Evolutionary conservation across 2,113 vertebrate species (phyloP).

Genomic region (Microcebus lehilahytsara): DNA sequence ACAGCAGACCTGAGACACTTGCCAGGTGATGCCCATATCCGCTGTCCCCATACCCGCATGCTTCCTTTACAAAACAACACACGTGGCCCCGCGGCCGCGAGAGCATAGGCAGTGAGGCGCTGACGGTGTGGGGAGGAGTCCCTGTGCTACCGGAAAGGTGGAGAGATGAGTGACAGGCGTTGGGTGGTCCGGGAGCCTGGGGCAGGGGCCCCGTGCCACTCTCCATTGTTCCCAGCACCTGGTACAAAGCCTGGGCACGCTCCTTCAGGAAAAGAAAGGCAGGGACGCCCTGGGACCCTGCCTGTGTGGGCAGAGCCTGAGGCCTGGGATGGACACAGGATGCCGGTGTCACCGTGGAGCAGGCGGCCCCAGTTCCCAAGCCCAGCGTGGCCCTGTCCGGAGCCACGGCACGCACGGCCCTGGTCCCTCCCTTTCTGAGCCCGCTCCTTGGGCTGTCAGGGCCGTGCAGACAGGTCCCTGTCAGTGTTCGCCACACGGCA

Average conservation of each 20-base stretch:
- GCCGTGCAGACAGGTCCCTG: neutral
- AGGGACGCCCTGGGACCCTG: neutral
- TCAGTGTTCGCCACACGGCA: neutral
- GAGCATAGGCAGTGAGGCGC: neutral
- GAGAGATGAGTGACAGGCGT: neutral
- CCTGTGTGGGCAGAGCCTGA: neutral
- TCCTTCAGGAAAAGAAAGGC: neutral
- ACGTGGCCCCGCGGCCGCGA: too few relatives aligned
- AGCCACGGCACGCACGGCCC: neutral
- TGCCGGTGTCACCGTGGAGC: neutral
- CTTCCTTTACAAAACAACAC: neutral
- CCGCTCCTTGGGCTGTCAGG: fast-evolving
- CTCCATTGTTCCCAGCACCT: neutral
- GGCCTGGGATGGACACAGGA: neutral
- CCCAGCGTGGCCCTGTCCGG: neutral
- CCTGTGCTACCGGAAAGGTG: neutral
- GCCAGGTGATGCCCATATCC: neutral
- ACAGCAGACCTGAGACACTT: neutral
- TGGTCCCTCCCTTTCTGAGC: neutral
- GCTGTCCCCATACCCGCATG: neutral
- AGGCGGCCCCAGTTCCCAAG: neutral
- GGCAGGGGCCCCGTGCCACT: neutral
- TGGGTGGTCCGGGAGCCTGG: neutral
- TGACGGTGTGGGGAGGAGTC: neutral
- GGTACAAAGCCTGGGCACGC: too few relatives aligned